Conservation (phyloP, 2,888 invertebrate genomes). For the Ametastegia equiseti region DNA sequence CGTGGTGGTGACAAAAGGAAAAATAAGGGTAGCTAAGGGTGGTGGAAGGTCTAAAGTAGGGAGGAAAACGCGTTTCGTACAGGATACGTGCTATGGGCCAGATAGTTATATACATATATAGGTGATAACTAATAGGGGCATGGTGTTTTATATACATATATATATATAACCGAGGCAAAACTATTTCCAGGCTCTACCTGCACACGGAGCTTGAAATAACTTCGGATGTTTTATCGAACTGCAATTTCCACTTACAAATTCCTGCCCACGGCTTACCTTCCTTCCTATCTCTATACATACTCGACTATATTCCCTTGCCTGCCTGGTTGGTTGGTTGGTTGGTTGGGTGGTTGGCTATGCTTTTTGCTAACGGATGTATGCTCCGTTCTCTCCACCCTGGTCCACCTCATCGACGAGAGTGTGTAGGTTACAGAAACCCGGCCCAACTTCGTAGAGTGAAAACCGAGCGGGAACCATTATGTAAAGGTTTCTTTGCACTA, state of each 20-base stretch:
- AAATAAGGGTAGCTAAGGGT: not conserved
- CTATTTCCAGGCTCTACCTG: slow-evolving; percentile 8
- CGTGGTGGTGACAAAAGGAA: not conserved
- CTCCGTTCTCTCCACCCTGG: not conserved
- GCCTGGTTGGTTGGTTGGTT: not conserved
- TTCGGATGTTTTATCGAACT: slow-evolving; percentile 42
- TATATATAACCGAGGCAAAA: not conserved
- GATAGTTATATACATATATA: not conserved
- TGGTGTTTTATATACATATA: not conserved
- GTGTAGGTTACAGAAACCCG: not conserved
- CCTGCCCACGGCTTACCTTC: slow-evolving; percentile 30
- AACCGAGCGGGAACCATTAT: not conserved
- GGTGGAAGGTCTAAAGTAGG: not conserved
- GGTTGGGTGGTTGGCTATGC: not conserved
- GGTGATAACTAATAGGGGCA: slow-evolving; percentile 34
- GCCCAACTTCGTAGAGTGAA: not conserved
- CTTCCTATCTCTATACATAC: too few species aligned
- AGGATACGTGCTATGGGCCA: not conserved
- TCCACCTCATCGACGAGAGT: slow-evolving; percentile 3
- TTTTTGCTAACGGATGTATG: slow-evolving; percentile 1
- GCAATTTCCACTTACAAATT: slow-evolving; percentile 37
- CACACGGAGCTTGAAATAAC: slow-evolving; percentile 24
- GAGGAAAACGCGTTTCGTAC: slow-evolving; percentile 5
- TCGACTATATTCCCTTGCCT: slow-evolving; percentile 25
- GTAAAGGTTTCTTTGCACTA: slow-evolving; percentile 17